These are phyloP conservation scores for Eulithis testata DNA, from an alignment of 2,888 invertebrate species.

Conservation along the genomic window DNA sequence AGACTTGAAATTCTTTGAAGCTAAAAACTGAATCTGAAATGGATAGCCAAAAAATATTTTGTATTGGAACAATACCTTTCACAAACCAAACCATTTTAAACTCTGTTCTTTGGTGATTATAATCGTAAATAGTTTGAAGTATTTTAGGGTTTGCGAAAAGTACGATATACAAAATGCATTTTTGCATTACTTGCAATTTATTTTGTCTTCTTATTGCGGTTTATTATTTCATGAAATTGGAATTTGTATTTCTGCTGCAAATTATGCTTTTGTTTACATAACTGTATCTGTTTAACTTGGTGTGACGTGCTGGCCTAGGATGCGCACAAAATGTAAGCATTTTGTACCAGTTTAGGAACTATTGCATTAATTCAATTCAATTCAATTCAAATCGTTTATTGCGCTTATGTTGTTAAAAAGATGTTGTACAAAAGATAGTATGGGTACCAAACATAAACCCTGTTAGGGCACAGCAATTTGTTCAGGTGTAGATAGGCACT, in stretches of 20 bases:
- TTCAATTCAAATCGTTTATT: too few relatives aligned
- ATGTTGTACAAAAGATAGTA: too few relatives aligned
- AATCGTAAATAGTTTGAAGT: conserved; percentile 1
- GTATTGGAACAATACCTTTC: neutral
- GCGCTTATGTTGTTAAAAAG: too few relatives aligned
- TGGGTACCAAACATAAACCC: too few relatives aligned
- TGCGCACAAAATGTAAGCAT: too few relatives aligned
- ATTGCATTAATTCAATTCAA: too few relatives aligned
- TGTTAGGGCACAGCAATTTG: too few relatives aligned
- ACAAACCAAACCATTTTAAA: neutral
- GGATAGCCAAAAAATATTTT: conserved; percentile 7
- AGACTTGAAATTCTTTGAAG: conserved; percentile 1
- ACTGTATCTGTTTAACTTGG: too few relatives aligned
- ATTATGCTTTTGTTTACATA: conserved; percentile 1
- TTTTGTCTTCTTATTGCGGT: conserved; percentile 27
- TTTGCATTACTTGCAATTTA: conserved; percentile 24
- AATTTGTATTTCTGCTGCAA: conserved; percentile 25
- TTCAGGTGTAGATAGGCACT: too few relatives aligned
- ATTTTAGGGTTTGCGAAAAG: neutral
- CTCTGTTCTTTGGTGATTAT: neutral
- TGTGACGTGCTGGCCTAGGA: too few relatives aligned
- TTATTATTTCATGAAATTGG: conserved; percentile 29
- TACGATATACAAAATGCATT: neutral
- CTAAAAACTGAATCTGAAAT: conserved; percentile 8
- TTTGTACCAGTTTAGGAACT: too few relatives aligned